Evolutionary conservation across 2,888 invertebrate genomes (phyloP).

Genomic region (Ethmia dodecea): DNA sequence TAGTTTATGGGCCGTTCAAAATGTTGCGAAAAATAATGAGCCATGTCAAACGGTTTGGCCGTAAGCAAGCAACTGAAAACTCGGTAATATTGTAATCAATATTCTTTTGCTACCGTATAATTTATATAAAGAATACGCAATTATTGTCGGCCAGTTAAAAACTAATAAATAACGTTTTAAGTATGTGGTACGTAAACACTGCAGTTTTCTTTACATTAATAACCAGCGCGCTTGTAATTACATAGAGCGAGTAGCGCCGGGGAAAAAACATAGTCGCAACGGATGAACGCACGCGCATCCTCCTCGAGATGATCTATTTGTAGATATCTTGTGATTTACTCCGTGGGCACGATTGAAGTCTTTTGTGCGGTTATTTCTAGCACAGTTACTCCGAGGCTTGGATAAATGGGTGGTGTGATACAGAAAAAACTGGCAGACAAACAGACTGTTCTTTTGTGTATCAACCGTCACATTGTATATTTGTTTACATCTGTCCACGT

Average conservation of each 20-base stretch:
- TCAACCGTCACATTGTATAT: conserved; percentile 41
- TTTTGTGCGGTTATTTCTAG: conserved; percentile 13
- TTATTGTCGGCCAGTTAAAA: conserved; percentile 13
- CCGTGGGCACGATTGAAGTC: conserved; percentile 18
- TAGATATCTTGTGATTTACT: conserved; percentile 31
- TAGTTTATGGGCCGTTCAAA: too few relatives aligned
- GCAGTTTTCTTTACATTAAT: conserved; percentile 18
- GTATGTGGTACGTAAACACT: conserved; percentile 12
- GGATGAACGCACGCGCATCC: conserved; percentile 34
- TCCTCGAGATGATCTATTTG: conserved; percentile 34
- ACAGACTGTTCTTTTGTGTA: conserved; percentile 27
- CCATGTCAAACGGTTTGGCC: too few relatives aligned
- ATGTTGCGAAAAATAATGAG: too few relatives aligned
- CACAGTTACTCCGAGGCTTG: neutral
- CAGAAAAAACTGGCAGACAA: conserved; percentile 8
- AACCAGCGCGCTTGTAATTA: conserved; percentile 42
- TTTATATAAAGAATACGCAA: neutral
- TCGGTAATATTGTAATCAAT: too few relatives aligned
- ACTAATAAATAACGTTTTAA: conserved; percentile 14
- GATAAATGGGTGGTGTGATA: neutral
- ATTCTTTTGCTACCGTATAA: too few relatives aligned
- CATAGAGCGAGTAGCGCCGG: conserved; percentile 39
- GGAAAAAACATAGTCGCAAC: conserved; percentile 42
- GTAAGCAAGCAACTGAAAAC: too few relatives aligned
- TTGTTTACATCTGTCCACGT: conserved; percentile 72